Evolutionary conservation across 2,888 invertebrate genomes (phyloP).

Genomic region (Thysanoteuthis rhombus): DNA sequence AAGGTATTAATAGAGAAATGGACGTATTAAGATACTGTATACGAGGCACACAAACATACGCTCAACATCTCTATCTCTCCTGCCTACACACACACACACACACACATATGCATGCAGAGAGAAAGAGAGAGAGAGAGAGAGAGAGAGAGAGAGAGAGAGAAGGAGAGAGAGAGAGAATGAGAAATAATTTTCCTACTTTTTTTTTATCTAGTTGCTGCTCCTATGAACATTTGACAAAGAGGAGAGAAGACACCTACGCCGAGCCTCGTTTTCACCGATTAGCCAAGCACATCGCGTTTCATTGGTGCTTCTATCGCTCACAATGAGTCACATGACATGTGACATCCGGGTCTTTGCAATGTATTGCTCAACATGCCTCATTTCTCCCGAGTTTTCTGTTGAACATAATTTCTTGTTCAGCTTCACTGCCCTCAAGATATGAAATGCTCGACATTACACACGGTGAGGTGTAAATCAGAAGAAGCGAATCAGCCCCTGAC

Average conservation of each 20-base stretch:
- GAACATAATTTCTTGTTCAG: neutral
- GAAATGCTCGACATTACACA: neutral
- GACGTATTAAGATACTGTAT: too few species aligned
- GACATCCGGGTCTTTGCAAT: conserved; percentile 12
- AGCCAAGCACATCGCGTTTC: neutral
- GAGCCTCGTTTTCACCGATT: neutral
- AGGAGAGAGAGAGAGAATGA: too few species aligned
- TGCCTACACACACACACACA: too few species aligned
- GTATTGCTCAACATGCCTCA: conserved; percentile 12
- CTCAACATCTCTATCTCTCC: too few species aligned
- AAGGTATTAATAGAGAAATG: too few species aligned
- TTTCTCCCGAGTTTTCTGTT: neutral
- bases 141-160: too few species aligned
- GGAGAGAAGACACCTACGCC: neutral
- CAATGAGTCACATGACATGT: conserved; percentile 12
- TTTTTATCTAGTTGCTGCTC: neutral
- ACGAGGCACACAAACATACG: too few species aligned
- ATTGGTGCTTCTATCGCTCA: neutral
- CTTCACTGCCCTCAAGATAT: neutral
- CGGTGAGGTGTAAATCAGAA: neutral
- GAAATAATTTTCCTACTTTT: neutral
- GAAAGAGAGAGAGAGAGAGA: too few species aligned
- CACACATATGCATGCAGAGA: too few species aligned
- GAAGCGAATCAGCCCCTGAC: neutral
- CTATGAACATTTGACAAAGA: neutral